Conservation (phyloP, 1,140 invertebrate genomes). For the Cecropterus lyciades region DNA sequence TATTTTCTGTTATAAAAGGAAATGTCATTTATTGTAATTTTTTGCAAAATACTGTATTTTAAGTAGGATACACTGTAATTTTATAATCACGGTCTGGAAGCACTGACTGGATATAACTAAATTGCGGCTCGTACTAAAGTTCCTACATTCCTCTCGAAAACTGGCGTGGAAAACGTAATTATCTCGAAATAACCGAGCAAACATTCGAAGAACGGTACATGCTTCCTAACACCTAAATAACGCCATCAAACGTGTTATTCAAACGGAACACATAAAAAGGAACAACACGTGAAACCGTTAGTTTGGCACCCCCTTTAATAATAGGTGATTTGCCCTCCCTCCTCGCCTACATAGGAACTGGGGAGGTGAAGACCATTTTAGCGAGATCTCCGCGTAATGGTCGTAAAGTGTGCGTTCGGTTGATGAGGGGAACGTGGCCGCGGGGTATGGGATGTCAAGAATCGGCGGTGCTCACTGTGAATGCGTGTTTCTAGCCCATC, state of each 20-base stretch:
- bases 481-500: constrained; percentile 74
- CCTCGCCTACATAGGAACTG: constrained; percentile 51
- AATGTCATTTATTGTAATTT: no score
- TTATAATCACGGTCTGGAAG: no score
- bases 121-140: no score
- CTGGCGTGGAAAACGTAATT: constrained; percentile 38
- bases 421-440: constrained; percentile 25
- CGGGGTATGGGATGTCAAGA: constrained; percentile 43
- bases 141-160: no score
- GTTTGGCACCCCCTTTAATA: constrained; percentile 76
- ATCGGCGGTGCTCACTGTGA: constrained; percentile 44
- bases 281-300: constrained; percentile 72
- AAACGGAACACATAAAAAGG: constrained; percentile 76
- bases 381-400: constrained; percentile 47
- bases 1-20: no score
- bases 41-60: no score
- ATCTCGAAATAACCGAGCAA: constrained; percentile 28
- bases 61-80: no score
- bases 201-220: constrained; percentile 37
- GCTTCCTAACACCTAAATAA: constrained; percentile 66
- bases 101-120: no score
- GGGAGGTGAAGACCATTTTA: constrained; percentile 49
- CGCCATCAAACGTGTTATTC: constrained; percentile 60
- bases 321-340: constrained; percentile 70
- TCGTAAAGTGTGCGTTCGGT: constrained; percentile 28